A percentile compares a stretch with the other conserved stretches of the same genome.
These are phyloP conservation scores for Hirudo medicinalis DNA, from an alignment of 1,140 invertebrate species.

Conservation along the genomic window DNA sequence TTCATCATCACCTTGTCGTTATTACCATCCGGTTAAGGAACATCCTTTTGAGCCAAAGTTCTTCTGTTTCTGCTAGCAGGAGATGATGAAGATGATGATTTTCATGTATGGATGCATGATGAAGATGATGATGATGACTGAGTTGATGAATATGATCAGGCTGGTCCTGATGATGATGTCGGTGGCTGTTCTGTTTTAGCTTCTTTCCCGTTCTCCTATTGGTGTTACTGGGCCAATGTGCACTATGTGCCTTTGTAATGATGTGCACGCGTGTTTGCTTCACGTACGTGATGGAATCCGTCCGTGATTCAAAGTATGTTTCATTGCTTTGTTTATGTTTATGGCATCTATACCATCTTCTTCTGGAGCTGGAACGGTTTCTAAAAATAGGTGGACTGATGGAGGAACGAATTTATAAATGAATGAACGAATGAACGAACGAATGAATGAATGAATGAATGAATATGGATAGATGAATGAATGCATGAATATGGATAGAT, in stretches of 20 bases:
- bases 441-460: background rate
- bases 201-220: too few species aligned
- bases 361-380: background rate
- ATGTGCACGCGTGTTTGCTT: too few species aligned
- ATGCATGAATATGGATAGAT: background rate
- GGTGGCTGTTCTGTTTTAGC: background rate
- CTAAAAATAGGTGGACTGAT: constrained; percentile 1
- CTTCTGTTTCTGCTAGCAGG: background rate
- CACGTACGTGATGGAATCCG: too few species aligned
- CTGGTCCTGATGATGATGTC: constrained; percentile 9
- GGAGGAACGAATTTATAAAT: background rate
- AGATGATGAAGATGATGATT: constrained; percentile 7
- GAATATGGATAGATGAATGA: background rate
- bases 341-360: too few species aligned
- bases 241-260: too few species aligned
- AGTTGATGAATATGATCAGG: background rate
- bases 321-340: too few species aligned
- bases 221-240: too few species aligned
- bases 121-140: background rate
- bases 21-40: too few species aligned
- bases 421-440: too few species aligned
- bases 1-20: too few species aligned
- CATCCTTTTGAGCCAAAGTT: background rate
- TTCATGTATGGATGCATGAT: background rate
- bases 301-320: too few species aligned